These are phyloP conservation scores for Silurus glanis DNA, from an alignment of 2,113 vertebrate genomes.

Conservation along the genomic window DNA sequence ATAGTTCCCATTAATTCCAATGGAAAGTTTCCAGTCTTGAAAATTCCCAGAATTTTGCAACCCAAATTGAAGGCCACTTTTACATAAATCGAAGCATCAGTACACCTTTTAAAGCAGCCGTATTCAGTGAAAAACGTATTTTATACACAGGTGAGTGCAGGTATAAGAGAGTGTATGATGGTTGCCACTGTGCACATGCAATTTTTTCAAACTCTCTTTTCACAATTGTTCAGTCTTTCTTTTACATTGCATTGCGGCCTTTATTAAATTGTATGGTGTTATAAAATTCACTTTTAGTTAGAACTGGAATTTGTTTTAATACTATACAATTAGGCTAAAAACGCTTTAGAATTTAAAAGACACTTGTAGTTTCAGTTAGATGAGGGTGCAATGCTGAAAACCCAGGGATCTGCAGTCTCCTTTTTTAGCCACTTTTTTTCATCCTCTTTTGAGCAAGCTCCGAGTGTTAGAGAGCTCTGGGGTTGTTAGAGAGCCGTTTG, in stretches of 20 bases:
- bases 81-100: constrained; percentile 2
- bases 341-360: constrained; percentile 46
- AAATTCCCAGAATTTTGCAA: too few species aligned
- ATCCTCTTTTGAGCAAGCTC: neutral
- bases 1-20: too few species aligned
- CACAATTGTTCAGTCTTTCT: constrained; percentile 45
- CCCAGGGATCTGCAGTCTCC: neutral
- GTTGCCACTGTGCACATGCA: constrained; percentile 81
- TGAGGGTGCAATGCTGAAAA: constrained; percentile 66
- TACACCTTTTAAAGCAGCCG: constrained; percentile 29
- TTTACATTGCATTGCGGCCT: neutral
- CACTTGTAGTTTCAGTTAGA: constrained; percentile 57
- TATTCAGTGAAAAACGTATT: constrained; percentile 36
- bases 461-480: constrained; percentile 82
- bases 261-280: constrained; percentile 14
- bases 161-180: constrained; percentile 67
- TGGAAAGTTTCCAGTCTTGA: too few species aligned
- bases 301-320: constrained; percentile 9
- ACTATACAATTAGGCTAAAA: constrained; percentile 52
- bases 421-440: neutral
- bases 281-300: constrained; percentile 22
- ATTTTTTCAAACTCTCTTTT: constrained; percentile 72
- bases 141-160: constrained; percentile 69
- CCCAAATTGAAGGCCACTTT: neutral
- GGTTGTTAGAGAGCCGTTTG: constrained; percentile 73